Evolutionary conservation across 2,888 invertebrate genomes (phyloP).

Genomic region (Cinara cedri): DNA sequence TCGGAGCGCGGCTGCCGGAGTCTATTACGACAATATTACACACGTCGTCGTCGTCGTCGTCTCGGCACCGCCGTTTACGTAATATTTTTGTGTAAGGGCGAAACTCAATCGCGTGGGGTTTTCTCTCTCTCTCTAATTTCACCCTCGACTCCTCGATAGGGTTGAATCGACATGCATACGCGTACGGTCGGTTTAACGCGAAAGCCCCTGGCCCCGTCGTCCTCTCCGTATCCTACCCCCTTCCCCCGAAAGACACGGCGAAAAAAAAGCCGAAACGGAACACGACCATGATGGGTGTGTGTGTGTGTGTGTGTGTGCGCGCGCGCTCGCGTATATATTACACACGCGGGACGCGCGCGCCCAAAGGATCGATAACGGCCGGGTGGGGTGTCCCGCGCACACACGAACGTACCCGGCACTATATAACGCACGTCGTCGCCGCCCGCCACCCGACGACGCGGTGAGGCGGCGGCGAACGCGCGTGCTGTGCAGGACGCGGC

Average conservation of each 20-base stretch:
- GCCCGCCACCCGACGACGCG: not conserved
- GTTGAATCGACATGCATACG: not conserved
- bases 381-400: slow-evolving; percentile 3
- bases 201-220: too few relatives aligned
- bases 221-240: too few relatives aligned
- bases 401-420: not conserved
- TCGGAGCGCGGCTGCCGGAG: too few relatives aligned
- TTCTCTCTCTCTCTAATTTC: not conserved
- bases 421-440: not conserved
- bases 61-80: not conserved
- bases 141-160: not conserved
- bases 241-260: too few relatives aligned
- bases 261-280: slow-evolving; percentile 2
- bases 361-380: slow-evolving; percentile 29
- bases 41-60: not conserved
- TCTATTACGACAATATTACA: too few relatives aligned
- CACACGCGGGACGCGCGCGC: slow-evolving; percentile 2
- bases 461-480: not conserved
- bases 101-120: slow-evolving; percentile 2
- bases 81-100: not conserved
- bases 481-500: too few relatives aligned
- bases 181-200: not conserved
- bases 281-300: not conserved
- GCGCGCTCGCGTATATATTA: slow-evolving; percentile 12
- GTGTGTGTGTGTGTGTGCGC: not conserved